These are phyloP conservation scores for Chrysotoxum bicinctum DNA, from an alignment of 2,888 invertebrate species.

Conservation along the genomic window DNA sequence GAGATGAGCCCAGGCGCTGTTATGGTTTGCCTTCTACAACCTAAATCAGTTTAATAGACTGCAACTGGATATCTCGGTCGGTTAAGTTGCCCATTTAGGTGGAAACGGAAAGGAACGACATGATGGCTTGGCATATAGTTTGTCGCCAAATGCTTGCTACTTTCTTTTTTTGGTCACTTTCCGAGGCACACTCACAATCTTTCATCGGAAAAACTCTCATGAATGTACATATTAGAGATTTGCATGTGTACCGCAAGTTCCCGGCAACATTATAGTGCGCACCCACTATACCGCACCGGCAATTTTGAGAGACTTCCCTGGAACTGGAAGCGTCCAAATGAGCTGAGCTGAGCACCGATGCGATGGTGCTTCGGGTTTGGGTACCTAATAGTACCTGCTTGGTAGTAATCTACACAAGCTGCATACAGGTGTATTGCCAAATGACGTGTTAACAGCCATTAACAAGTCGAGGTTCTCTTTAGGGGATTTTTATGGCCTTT, in stretches of 20 bases:
- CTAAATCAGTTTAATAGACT: slow-evolving; percentile 72
- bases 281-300: slow-evolving; percentile 53
- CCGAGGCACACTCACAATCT: slow-evolving; percentile 48
- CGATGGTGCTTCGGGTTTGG: slow-evolving; percentile 29
- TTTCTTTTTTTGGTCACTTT: slow-evolving; percentile 47
- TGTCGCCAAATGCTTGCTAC: slow-evolving; percentile 41
- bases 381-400: slow-evolving; percentile 20
- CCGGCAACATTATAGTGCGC: slow-evolving; percentile 22
- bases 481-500: slow-evolving; percentile 66
- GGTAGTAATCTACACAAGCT: slow-evolving; percentile 39
- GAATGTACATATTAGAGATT: slow-evolving; percentile 38
- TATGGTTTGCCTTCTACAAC: slow-evolving; percentile 21
- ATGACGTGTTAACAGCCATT: slow-evolving; percentile 73
- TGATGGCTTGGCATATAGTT: slow-evolving; percentile 33
- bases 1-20: slow-evolving; percentile 33
- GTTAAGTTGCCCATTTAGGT: slow-evolving; percentile 69
- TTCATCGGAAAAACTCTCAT: slow-evolving; percentile 46
- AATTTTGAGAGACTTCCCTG: slow-evolving; percentile 50
- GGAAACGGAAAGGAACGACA: slow-evolving; percentile 68
- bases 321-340: slow-evolving; percentile 59
- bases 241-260: slow-evolving; percentile 62
- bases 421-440: slow-evolving; percentile 70
- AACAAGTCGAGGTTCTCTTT: slow-evolving; percentile 64
- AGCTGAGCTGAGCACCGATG: slow-evolving; percentile 26
- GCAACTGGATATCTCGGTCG: slow-evolving; percentile 70